Evolutionary conservation across 30 jellyfish, hydroid and myxozoan genomes (phyloP).

Genomic region (Rhopilema esculentum): DNA sequence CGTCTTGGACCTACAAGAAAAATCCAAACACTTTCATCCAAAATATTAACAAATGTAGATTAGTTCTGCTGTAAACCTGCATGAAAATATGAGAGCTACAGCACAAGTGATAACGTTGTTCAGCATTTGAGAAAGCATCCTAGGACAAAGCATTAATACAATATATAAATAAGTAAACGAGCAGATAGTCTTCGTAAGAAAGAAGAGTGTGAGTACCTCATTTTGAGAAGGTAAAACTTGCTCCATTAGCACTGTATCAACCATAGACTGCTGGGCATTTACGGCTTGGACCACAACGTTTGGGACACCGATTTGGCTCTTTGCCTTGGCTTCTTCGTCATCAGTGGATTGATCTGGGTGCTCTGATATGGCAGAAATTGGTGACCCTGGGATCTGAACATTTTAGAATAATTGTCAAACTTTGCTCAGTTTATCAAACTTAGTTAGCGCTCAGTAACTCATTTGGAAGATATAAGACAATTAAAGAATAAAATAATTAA

Average conservation of each 20-base stretch:
- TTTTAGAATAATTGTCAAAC: neutral
- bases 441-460: too few relatives aligned
- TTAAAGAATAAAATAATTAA: too few relatives aligned
- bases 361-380: slow-evolving; percentile 69
- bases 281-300: slow-evolving; percentile 59
- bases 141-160: too few relatives aligned
- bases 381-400: slow-evolving; percentile 81
- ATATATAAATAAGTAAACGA: too few relatives aligned
- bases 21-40: neutral
- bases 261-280: slow-evolving; percentile 66
- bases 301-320: slow-evolving; percentile 81
- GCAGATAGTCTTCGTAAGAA: too few relatives aligned
- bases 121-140: too few relatives aligned
- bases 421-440: too few relatives aligned
- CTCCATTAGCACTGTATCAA: slow-evolving; percentile 65
- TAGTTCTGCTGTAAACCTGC: too few relatives aligned
- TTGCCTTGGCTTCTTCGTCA: slow-evolving; percentile 44
- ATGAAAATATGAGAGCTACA: too few relatives aligned
- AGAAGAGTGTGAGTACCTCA: too few relatives aligned
- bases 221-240: slow-evolving; percentile 57
- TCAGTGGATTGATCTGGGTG: slow-evolving; percentile 65
- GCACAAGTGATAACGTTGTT: too few relatives aligned
- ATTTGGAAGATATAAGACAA: too few relatives aligned
- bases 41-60: neutral
- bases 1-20: slow-evolving; percentile 84